Base-by-base conservation (phyloP, 2,113 vertebrate genomes). In the Antidorcas marsupialis region DNA sequence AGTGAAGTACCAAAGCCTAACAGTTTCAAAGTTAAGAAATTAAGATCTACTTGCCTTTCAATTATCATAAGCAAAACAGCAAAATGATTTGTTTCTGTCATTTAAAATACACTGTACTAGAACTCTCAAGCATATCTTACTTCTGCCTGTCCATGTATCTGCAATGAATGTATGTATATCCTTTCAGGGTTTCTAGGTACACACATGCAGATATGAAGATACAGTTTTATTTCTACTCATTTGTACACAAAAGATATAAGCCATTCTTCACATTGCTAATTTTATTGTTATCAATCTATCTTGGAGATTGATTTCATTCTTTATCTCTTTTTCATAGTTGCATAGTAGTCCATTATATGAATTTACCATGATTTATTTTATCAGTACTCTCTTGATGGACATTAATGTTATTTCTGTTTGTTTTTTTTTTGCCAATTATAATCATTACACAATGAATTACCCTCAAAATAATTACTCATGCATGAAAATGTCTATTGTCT, bases 41-140 rank as follows among this genome's bases (percentile, higher is more conserved):
- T 36, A 36, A 67, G 64, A 71, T 71, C 21, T 71, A 71, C 21
- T 74, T 71, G 8, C 25, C 57, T 97, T 92, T 43, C 47, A 95
- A 79, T 95, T 89, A 90, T 45, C 30, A n/a, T n/a, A 52, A 39
- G 13, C 89, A 94, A 94, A 92, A 85, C 28, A 53, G 5, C 36
- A 94, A 62, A 92, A 60, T 93, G 25, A 84, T 33, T 33, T 89
- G 4, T 94, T 47, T 47, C 27, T 92, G 10, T 95, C 87, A 60
- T 83, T 96, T 97, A 94, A 96, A 85, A 90, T 67, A 85, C 6
- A 1, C 50, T 92, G 92, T 53, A 83, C 94, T 94, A 39, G 45
- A 96, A 87, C 15, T 39, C n/a, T 60, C 67, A 57, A 60, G 21
- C 15, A 39, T 36, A 4, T 2, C 9, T 50, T 78, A 28, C 30